Percentiles rank a stretch among this genome's conserved stretches.
Conservation (phyloP, 1,140 invertebrate species). For the Aplysia californica region DNA sequence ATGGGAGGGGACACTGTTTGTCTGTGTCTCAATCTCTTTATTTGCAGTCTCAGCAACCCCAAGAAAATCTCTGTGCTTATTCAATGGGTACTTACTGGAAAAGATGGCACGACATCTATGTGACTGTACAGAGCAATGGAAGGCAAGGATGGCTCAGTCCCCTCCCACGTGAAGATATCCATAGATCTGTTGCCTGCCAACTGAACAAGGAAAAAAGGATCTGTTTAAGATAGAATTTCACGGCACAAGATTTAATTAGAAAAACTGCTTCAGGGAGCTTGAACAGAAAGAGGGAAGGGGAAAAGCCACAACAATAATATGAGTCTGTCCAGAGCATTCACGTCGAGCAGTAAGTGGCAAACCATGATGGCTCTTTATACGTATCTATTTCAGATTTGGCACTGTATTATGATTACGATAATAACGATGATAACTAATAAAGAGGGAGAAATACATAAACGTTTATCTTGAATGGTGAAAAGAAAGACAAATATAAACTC, state of each 20-base stretch:
- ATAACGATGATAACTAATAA: no score
- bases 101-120: conserved; percentile 95
- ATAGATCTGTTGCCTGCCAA: background rate
- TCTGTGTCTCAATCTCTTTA: no score
- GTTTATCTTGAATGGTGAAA: no score
- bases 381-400: background rate
- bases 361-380: background rate
- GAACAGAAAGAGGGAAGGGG: background rate
- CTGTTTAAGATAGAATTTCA: background rate
- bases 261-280: background rate
- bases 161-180: conserved; percentile 75
- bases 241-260: background rate
- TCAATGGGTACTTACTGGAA: conserved; percentile 78
- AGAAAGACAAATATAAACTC: no score
- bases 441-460: no score
- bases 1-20: no score
- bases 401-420: no score
- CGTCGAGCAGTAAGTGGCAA: background rate
- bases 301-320: background rate
- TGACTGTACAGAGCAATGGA: conserved; percentile 90
- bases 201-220: background rate
- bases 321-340: background rate
- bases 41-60: no score
- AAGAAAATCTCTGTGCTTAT: no score
- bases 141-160: conserved; percentile 77